A percentile compares a stretch with the other conserved stretches of the same genome.
Evolutionary conservation across 2,113 vertebrate species (phyloP).

Genomic region (Ophiodon elongatus): DNA sequence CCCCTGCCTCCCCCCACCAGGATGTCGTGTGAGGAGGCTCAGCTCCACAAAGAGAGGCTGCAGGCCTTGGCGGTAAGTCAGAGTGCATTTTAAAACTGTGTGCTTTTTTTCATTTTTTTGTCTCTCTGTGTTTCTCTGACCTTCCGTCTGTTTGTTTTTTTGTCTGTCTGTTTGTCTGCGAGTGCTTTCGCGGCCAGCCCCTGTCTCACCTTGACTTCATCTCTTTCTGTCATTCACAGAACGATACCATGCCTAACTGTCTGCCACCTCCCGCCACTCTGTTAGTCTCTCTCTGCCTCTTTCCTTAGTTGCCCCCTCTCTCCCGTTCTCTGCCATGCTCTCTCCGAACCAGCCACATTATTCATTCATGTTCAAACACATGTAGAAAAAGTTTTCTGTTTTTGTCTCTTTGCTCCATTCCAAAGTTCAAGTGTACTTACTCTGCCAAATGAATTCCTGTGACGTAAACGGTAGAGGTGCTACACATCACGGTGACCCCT

Average conservation of each 20-base stretch:
- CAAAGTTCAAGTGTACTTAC: slow-evolving; percentile 35
- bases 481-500: neutral
- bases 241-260: slow-evolving; percentile 21
- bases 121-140: slow-evolving; percentile 56
- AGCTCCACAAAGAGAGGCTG: slow-evolving; percentile 97
- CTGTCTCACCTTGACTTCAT: slow-evolving; percentile 9
- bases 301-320: neutral
- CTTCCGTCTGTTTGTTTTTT: slow-evolving; percentile 33
- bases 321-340: neutral
- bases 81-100: slow-evolving; percentile 57
- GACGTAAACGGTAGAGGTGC: slow-evolving; percentile 10
- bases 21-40: slow-evolving; percentile 98
- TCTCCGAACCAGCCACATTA: neutral
- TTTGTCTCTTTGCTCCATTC: neutral
- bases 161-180: slow-evolving; percentile 13
- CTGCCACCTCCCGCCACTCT: slow-evolving; percentile 24
- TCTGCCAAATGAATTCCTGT: neutral
- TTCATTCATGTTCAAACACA: slow-evolving; percentile 24
- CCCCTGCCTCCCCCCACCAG: slow-evolving; percentile 88
- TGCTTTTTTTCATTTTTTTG: slow-evolving; percentile 58
- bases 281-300: neutral
- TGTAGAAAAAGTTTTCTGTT: neutral
- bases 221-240: slow-evolving; percentile 28
- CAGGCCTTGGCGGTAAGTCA: slow-evolving; percentile 98
- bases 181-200: neutral